Evolutionary conservation across 2,888 invertebrate genomes (phyloP), one percentile per base, ranked within the genome.

Genomic region (Psococerastis gibbosa): DNA sequence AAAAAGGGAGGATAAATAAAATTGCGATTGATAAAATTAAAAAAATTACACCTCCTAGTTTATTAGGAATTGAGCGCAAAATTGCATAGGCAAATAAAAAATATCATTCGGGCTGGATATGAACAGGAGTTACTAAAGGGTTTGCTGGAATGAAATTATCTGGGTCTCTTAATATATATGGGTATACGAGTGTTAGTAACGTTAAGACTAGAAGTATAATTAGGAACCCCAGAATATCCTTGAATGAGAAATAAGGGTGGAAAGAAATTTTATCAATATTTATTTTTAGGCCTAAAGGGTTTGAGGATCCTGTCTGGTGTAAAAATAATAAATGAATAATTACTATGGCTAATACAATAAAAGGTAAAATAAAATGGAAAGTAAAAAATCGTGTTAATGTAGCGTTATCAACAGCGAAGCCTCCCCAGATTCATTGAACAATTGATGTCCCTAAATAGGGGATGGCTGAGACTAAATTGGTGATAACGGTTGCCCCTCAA

Each of bases 21-120:
- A 80, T 73, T 54, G 71, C 55, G 64, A 81, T 75, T 47, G 76
- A 78, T 58, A 72, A 52, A 1, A 73, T 49, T 64, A 79, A 55
- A 0, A 73, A 73, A 54, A 78, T 62, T 38, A 81, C 79, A 49
- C 81, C 80, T 43, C 79, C 78, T 63, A 80, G 56, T 69, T 83
- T 81, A 65, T 78, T 81, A 4, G 81, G 80, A 46, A 83, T 78
- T 32, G 79, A 78, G 20, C 81, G 81, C 55, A 83, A 52, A 66
- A 83, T 81, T 15, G 80, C 77, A 60, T 82, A 82, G 11, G 81
- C 79, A 67, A 81, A 82, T 66, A 83, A 59, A 55, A 82, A 84
- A 59, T 83, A 83, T 73, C 80, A 83, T 71, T 84, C 82, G 35
- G 80, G 81, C 70, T 82, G 76, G 65, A 82, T 82, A 56, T 81